Conservation (phyloP, 2,113 vertebrate genomes). For the Platysternon megacephalum region DNA sequence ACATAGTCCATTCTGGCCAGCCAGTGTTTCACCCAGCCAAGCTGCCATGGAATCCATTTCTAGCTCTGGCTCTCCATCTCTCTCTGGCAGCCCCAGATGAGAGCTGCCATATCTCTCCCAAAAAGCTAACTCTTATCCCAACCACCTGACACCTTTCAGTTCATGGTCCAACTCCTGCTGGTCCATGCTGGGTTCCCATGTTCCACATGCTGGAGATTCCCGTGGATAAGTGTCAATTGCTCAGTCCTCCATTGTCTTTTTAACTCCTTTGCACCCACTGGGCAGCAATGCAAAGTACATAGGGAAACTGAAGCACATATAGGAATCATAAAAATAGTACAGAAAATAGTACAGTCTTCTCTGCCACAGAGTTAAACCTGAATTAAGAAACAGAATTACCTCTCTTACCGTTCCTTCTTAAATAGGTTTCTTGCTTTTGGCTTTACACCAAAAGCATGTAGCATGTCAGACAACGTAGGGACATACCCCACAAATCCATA, state of each 20-base stretch:
- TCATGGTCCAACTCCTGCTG: background rate
- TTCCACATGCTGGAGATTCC: background rate
- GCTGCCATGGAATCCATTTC: too few species aligned
- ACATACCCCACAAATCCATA: rapidly evolving
- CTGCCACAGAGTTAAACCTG: background rate
- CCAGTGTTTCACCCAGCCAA: too few species aligned
- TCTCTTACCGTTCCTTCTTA: background rate
- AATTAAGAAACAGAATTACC: background rate
- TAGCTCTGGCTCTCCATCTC: too few species aligned
- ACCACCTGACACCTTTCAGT: background rate
- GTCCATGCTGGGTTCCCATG: background rate
- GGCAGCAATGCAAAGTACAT: background rate
- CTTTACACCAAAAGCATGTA: background rate
- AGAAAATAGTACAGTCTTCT: background rate
- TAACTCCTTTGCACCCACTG: background rate
- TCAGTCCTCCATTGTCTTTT: background rate
- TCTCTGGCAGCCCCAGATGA: too few species aligned
- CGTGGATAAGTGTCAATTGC: background rate
- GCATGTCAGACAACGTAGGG: background rate
- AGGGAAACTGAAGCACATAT: background rate
- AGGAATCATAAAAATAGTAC: background rate
- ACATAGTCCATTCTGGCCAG: background rate
- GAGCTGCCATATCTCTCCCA: too few species aligned
- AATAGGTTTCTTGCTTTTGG: background rate
- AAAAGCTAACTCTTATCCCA: background rate